Evolutionary conservation across 2,113 vertebrate species (phyloP).

Genomic region (Dicrurus megarhynchus): DNA sequence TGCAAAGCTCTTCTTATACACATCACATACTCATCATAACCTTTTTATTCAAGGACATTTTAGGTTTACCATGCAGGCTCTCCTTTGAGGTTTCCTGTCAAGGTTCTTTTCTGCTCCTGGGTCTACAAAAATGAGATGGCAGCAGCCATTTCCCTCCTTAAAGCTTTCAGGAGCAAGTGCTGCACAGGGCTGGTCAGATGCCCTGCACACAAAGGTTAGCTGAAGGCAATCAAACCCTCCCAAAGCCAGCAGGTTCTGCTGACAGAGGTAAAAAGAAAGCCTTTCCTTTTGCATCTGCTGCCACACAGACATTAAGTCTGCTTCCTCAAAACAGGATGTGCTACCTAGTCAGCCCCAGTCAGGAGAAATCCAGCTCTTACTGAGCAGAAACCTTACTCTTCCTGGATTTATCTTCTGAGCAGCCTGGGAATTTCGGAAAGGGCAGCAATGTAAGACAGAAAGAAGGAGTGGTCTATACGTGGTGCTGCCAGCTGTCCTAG

Average conservation of each 20-base stretch:
- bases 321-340: neutral
- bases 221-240: neutral
- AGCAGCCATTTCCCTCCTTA: neutral
- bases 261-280: neutral
- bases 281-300: neutral
- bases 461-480: rapidly evolving
- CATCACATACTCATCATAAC: neutral
- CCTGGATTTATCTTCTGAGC: neutral
- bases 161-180: neutral
- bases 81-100: neutral
- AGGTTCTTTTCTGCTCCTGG: neutral
- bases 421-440: neutral
- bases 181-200: neutral
- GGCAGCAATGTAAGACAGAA: neutral
- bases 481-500: neutral
- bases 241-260: neutral
- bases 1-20: neutral
- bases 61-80: neutral
- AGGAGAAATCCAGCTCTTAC: neutral
- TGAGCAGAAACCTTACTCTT: neutral
- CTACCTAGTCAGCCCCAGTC: neutral
- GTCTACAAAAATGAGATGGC: neutral
- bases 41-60: neutral
- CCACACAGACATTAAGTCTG: neutral
- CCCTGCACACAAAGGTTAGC: neutral